Evolutionary conservation across 92 coral and sea anemone genomes (phyloP).

Genomic region (Montipora capitata): DNA sequence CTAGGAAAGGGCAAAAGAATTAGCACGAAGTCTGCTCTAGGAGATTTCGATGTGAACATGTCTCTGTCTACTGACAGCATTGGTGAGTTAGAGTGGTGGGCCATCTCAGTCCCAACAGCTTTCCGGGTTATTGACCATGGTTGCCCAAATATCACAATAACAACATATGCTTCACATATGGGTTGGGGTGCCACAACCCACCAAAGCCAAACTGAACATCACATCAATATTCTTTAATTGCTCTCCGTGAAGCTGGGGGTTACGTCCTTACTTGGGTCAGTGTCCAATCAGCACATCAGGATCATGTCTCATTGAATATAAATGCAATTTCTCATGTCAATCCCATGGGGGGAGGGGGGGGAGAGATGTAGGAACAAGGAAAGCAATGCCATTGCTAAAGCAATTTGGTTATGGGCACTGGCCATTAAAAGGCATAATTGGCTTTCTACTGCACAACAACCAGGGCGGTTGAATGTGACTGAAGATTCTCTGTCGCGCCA

Average conservation of each 20-base stretch:
- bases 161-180: conserved; percentile 28
- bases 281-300: conserved; percentile 33
- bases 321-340: conserved; percentile 47
- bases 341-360: conserved; percentile 55
- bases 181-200: conserved; percentile 58
- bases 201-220: not conserved
- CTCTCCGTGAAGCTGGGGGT: conserved; percentile 37
- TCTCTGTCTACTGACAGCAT: too few species aligned
- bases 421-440: conserved; percentile 42
- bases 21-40: too few species aligned
- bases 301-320: conserved; percentile 52
- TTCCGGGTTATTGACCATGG: too few species aligned
- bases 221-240: conserved; percentile 47
- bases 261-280: not conserved
- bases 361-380: conserved; percentile 40
- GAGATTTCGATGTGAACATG: too few species aligned
- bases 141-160: too few species aligned
- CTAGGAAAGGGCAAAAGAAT: too few species aligned
- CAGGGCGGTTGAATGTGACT: conserved; percentile 38
- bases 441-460: conserved; percentile 53
- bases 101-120: too few species aligned
- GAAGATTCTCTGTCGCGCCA: conserved; percentile 53
- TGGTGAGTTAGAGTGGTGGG: too few species aligned
- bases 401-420: conserved; percentile 33
- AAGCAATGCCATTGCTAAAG: conserved; percentile 25